Percentiles rank a stretch among this genome's conserved stretches.
Conservation (phyloP, 2,797 vertebrate genomes). For the Pelochelys cantorii region DNA sequence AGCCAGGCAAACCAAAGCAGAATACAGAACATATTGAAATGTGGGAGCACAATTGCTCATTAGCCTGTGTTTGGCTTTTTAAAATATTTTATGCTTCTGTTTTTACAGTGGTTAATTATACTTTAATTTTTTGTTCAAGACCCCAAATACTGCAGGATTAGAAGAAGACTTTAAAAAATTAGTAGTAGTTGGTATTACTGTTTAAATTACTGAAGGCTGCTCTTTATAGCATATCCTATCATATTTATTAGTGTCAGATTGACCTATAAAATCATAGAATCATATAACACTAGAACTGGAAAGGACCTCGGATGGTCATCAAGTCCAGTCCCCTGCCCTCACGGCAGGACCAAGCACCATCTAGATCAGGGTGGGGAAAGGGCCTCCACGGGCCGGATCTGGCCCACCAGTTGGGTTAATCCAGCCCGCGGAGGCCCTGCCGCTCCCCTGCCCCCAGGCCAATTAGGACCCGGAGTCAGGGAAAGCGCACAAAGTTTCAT, state of each 20-base stretch:
- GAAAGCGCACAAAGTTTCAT: no score
- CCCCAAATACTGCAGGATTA: not conserved
- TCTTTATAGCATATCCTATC: not conserved
- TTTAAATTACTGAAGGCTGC: slow-evolving; percentile 10
- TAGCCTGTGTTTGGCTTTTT: not conserved
- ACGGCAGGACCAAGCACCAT: no score
- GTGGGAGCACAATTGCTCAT: not conserved
- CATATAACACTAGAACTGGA: no score
- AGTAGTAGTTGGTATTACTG: not conserved
- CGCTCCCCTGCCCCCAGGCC: no score
- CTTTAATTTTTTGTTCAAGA: not conserved
- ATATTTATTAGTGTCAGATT: slow-evolving; percentile 6
- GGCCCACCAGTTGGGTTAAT: no score
- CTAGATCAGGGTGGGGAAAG: no score
- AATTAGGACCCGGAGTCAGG: no score
- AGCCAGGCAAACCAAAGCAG: not conserved
- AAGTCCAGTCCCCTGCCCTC: no score
- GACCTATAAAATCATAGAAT: not conserved
- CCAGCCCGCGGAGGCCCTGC: no score
- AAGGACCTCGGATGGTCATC: no score
- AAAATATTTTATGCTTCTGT: slow-evolving; percentile 1
- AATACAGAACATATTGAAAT: not conserved
- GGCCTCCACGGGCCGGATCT: no score
- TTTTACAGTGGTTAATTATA: accelerated
- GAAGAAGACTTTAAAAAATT: slow-evolving; percentile 3